Conservation (phyloP, 2,888 invertebrate genomes). For the Drosophila aldrichi region DNA sequence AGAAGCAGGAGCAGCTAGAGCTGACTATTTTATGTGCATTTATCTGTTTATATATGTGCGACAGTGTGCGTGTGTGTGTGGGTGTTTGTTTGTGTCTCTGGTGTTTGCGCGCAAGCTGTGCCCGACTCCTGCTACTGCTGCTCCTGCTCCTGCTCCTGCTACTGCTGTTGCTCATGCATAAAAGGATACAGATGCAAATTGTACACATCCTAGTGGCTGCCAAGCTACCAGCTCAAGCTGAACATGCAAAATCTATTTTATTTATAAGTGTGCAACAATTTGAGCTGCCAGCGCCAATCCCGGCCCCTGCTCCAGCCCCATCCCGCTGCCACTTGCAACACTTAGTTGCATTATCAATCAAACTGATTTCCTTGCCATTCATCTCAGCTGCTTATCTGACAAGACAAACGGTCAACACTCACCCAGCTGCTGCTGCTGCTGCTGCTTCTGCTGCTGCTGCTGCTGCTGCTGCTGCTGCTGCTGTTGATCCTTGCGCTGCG, state of each 20-base stretch:
- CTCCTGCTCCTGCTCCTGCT: conserved; percentile 41
- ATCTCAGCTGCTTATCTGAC: conserved; percentile 38
- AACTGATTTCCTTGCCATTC: conserved; percentile 74
- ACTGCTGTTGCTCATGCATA: conserved; percentile 58
- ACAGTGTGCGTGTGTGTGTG: conserved; percentile 19
- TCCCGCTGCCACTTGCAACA: conserved; percentile 41
- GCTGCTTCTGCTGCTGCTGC: conserved; percentile 64
- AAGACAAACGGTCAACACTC: conserved; percentile 63
- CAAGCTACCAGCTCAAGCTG: conserved; percentile 13
- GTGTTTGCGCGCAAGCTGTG: conserved; percentile 31
- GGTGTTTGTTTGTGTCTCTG: conserved; percentile 31
- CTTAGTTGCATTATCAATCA: conserved; percentile 84
- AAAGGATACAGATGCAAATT: conserved; percentile 76
- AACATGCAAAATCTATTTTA: conserved; percentile 59
- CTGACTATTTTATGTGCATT: conserved; percentile 67
- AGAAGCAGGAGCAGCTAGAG: conserved; percentile 14
- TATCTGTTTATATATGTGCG: conserved; percentile 44
- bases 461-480: conserved; percentile 69
- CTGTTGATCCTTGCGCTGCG: conserved; percentile 73
- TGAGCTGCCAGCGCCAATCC: neutral
- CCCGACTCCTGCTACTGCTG: conserved; percentile 46
- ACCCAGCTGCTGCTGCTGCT: conserved; percentile 73
- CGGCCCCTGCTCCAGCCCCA: neutral
- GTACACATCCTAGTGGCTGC: conserved; percentile 53
- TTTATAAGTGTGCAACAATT: conserved; percentile 40